Percentiles rank a stretch among this genome's conserved stretches.
Conservation (phyloP, 2,888 invertebrate species). For the Uloborus plumipes region DNA sequence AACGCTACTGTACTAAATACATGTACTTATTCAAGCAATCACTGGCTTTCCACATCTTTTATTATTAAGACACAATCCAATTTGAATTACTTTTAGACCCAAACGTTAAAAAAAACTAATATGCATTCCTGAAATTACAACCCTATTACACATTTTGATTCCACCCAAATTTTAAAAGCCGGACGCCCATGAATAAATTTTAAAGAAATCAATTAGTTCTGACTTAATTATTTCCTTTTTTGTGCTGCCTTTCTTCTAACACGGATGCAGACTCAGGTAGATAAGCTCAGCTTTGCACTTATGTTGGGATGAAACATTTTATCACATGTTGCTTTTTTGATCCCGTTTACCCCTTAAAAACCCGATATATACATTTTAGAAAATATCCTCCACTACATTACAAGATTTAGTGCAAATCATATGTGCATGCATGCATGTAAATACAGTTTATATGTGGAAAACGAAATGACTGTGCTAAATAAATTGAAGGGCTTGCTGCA, state of each 20-base stretch:
- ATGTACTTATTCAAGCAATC: too few species aligned
- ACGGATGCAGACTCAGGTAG: conserved; percentile 63
- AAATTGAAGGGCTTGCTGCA: too few species aligned
- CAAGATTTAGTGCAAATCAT: background rate
- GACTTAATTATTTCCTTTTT: conserved; percentile 53
- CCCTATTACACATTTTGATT: background rate
- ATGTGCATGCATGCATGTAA: too few species aligned
- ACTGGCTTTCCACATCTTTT: too few species aligned
- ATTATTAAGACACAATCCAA: too few species aligned
- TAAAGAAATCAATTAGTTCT: conserved; percentile 34
- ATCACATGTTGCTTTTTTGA: background rate
- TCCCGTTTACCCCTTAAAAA: background rate
- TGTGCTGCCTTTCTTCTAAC: conserved; percentile 48
- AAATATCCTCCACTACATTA: background rate
- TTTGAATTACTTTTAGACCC: too few species aligned
- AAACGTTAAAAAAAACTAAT: too few species aligned
- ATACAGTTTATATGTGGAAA: too few species aligned
- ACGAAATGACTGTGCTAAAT: too few species aligned
- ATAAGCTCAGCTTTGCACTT: conserved; percentile 56
- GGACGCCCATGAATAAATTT: conserved; percentile 32
- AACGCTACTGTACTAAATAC: too few species aligned
- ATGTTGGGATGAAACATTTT: conserved; percentile 10
- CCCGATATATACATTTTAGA: background rate
- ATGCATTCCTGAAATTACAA: too few species aligned
- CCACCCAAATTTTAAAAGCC: background rate